These are phyloP conservation scores for Catharus bicknelli DNA, from an alignment of 2,113 vertebrate genomes.

Conservation along the genomic window DNA sequence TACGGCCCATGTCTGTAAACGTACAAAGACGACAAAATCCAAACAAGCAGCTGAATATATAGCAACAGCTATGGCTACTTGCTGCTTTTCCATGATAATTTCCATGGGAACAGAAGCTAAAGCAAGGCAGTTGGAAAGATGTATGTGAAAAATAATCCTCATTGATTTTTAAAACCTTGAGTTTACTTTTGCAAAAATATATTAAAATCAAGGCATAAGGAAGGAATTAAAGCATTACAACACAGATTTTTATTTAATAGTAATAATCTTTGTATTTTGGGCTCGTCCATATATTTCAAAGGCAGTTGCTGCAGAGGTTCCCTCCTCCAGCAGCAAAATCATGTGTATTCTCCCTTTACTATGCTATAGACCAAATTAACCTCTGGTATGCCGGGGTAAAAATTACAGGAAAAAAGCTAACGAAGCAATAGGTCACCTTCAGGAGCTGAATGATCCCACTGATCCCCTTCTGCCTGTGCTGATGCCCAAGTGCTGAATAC, in stretches of 20 bases:
- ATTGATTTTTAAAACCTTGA: not conserved
- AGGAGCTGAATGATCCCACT: not conserved
- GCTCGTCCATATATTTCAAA: not conserved
- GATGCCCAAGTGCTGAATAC: too few species aligned
- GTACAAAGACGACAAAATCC: not conserved
- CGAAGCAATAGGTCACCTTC: not conserved
- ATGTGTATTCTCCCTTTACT: not conserved
- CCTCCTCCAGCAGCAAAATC: not conserved
- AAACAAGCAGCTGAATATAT: not conserved
- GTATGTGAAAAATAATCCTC: not conserved
- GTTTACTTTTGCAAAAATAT: not conserved
- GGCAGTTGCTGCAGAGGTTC: not conserved
- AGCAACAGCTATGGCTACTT: not conserved
- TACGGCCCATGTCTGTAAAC: not conserved
- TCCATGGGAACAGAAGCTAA: conserved; percentile 28
- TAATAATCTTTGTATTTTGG: not conserved
- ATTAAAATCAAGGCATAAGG: not conserved
- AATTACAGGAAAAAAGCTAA: not conserved
- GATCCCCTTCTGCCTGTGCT: not conserved
- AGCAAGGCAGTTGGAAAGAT: not conserved
- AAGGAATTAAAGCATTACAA: not conserved
- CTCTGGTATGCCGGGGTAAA: not conserved
- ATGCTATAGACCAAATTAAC: not conserved
- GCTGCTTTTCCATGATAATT: conserved; percentile 6
- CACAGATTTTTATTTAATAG: not conserved